Conservation (phyloP, 2,888 invertebrate genomes). For the Lepeophtheirus nordmannii region DNA sequence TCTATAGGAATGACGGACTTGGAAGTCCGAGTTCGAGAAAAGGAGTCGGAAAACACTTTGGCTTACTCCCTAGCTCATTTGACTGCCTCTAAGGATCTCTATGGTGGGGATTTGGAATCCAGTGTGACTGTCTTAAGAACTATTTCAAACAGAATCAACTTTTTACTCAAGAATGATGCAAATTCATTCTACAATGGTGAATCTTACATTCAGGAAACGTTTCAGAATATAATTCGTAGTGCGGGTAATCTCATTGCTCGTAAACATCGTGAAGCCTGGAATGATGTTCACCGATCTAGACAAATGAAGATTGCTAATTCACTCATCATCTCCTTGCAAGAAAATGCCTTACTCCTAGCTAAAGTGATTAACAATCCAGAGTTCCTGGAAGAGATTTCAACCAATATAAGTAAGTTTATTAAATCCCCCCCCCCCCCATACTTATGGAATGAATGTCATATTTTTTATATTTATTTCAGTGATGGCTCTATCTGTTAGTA, state of each 20-base stretch:
- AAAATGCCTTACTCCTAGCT: conserved; percentile 43
- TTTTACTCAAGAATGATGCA: conserved; percentile 43
- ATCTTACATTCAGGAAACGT: conserved; percentile 63
- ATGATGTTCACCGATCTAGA: conserved; percentile 30
- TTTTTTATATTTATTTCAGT: conserved; percentile 47
- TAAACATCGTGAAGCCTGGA: conserved; percentile 32
- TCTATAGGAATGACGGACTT: conserved; percentile 72
- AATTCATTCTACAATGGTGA: conserved; percentile 61
- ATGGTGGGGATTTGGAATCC: conserved; percentile 79
- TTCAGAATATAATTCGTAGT: conserved; percentile 65
- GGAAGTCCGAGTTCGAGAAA: conserved; percentile 37
- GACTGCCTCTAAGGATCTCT: conserved; percentile 45
- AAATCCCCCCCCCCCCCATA: too few species aligned
- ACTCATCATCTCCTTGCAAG: conserved; percentile 11
- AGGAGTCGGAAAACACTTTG: conserved; percentile 52
- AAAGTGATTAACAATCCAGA: conserved; percentile 65
- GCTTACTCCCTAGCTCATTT: conserved; percentile 41
- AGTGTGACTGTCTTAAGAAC: conserved; percentile 58
- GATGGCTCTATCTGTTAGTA: conserved; percentile 65
- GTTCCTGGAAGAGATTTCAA: conserved; percentile 62
- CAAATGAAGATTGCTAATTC: conserved; percentile 32
- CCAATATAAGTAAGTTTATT: conserved; percentile 62
- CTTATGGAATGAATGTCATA: too few species aligned
- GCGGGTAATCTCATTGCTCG: conserved; percentile 70
- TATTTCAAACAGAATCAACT: conserved; percentile 18